Conservation (phyloP, 2,888 invertebrate species). For the Acleris sparsana region DNA sequence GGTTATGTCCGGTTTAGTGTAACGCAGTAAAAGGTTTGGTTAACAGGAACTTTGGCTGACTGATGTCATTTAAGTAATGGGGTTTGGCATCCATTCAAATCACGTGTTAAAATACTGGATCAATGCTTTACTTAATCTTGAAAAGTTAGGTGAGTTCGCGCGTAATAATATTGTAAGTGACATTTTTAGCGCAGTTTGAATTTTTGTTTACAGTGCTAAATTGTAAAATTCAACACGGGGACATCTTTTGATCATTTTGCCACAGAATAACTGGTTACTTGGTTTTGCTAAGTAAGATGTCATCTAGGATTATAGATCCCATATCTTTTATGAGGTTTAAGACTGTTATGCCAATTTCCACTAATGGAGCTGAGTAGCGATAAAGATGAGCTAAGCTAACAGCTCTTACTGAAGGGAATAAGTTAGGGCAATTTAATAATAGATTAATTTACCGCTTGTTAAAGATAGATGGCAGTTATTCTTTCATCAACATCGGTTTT, state of each 20-base stretch:
- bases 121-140: not conserved
- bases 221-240: not conserved
- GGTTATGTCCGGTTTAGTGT: slow-evolving; percentile 26
- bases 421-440: slow-evolving; percentile 9
- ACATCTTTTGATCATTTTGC: not conserved
- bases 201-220: too few species aligned
- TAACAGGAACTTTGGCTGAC: slow-evolving; percentile 20
- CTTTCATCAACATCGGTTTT: too few species aligned
- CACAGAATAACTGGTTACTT: not conserved
- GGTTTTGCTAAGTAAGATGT: not conserved
- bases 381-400: slow-evolving; percentile 21
- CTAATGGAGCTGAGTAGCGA: slow-evolving; percentile 26
- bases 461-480: slow-evolving; percentile 5
- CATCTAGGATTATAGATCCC: slow-evolving; percentile 11
- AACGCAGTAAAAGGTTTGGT: slow-evolving; percentile 31
- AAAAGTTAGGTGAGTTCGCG: too few species aligned
- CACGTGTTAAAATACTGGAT: slow-evolving; percentile 6
- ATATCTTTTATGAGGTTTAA: slow-evolving; percentile 3
- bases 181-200: too few species aligned
- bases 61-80: slow-evolving; percentile 24
- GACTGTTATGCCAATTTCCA: slow-evolving; percentile 18
- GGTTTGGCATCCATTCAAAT: slow-evolving; percentile 15
- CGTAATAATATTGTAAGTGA: too few species aligned
- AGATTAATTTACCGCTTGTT: slow-evolving; percentile 4
- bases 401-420: slow-evolving; percentile 28